These are phyloP conservation scores for Gracilinanus agilis DNA, from an alignment of 2,113 vertebrate species.

Conservation along the genomic window DNA sequence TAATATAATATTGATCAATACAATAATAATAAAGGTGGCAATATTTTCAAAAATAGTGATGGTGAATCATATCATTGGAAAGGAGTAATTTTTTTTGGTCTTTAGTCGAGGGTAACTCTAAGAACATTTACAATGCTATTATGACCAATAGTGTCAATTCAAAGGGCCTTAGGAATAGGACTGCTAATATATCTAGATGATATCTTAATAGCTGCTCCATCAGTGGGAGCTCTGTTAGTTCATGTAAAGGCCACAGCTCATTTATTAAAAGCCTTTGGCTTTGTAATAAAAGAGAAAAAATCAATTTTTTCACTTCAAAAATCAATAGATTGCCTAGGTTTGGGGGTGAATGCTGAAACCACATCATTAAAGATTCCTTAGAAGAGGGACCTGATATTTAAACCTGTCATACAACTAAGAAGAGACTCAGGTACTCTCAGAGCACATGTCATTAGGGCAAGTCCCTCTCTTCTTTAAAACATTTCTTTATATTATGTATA, in stretches of 20 bases:
- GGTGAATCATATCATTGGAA: neutral
- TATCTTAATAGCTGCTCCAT: conserved; percentile 30
- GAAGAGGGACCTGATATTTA: conserved; percentile 28
- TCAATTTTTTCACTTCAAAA: conserved; percentile 53
- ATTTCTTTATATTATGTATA: neutral
- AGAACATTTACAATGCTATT: conserved; percentile 13
- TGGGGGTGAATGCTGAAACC: conserved; percentile 10
- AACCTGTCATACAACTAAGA: neutral
- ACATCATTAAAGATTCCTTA: conserved; percentile 38
- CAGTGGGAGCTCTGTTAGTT: conserved; percentile 19
- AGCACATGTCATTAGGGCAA: neutral
- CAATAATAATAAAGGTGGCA: neutral
- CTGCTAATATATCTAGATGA: neutral
- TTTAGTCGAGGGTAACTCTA: fast-evolving
- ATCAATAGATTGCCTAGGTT: conserved; percentile 28
- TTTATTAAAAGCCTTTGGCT: conserved; percentile 60
- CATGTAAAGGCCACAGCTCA: conserved; percentile 32
- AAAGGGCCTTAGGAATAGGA: conserved; percentile 3
- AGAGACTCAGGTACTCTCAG: neutral
- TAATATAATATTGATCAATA: neutral
- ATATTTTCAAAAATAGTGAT: neutral
- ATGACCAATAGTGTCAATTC: conserved; percentile 7
- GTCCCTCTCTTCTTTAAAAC: neutral
- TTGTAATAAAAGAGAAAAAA: conserved; percentile 45
- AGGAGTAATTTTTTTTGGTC: neutral